Evolutionary conservation across 2,888 invertebrate species (phyloP).

Genomic region (Morpho helenor): DNA sequence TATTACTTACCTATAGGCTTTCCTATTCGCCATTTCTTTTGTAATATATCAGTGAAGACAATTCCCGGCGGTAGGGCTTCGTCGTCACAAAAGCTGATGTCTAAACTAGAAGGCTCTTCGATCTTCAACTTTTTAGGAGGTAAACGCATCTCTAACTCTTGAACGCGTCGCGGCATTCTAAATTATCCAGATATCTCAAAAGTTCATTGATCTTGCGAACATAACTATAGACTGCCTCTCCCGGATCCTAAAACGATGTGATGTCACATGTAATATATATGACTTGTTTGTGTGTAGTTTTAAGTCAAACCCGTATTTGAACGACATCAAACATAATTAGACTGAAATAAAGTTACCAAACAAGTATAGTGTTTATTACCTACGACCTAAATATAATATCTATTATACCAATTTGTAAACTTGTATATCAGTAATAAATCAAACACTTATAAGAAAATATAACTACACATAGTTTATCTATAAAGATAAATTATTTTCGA

Average conservation of each 20-base stretch:
- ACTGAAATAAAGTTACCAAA: constrained; percentile 22
- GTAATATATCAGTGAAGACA: constrained; percentile 87
- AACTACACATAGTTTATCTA: neutral
- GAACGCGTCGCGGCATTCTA: constrained; percentile 59
- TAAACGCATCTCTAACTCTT: constrained; percentile 44
- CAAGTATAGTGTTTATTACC: constrained; percentile 20
- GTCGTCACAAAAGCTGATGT: constrained; percentile 63
- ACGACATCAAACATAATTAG: neutral
- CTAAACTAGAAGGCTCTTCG: constrained; percentile 47
- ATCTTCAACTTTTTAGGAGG: constrained; percentile 56
- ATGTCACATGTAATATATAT: neutral
- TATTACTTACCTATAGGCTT: constrained; percentile 85
- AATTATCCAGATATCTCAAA: constrained; percentile 26
- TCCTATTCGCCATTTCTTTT: constrained; percentile 93
- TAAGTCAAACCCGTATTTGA: neutral
- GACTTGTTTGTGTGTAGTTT: constrained; percentile 1
- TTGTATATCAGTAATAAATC: neutral
- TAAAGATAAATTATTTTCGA: neutral
- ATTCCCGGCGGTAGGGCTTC: constrained; percentile 83
- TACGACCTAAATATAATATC: neutral
- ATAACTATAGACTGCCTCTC: neutral
- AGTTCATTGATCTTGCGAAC: constrained; percentile 26
- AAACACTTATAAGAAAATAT: neutral
- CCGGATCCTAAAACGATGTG: neutral
- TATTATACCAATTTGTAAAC: neutral